A percentile compares a stretch with the other conserved stretches of the same genome.
Evolutionary conservation across 2,113 vertebrate species (phyloP).

Genomic region (Myrmophylax atrothorax): DNA sequence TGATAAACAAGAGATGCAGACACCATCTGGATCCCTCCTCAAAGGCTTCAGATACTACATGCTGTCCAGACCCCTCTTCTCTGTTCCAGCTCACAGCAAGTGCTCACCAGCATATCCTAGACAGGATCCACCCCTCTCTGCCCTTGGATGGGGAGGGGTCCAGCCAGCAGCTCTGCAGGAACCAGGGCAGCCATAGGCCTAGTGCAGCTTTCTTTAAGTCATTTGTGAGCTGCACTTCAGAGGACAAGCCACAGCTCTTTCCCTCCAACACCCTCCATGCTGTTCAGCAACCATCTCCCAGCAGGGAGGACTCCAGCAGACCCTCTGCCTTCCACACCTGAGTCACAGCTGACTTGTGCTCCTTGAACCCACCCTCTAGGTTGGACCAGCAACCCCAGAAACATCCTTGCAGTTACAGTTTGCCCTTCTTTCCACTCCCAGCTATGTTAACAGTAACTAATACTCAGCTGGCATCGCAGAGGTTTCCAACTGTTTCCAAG

Average conservation of each 20-base stretch:
- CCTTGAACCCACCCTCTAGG: background rate
- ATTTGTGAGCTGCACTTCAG: background rate
- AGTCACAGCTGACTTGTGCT: background rate
- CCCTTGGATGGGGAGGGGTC: background rate
- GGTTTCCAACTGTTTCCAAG: background rate
- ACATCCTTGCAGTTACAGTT: background rate
- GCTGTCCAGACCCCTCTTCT: background rate
- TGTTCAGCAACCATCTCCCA: background rate
- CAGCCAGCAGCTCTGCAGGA: background rate
- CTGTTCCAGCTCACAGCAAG: background rate
- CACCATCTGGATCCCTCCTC: background rate
- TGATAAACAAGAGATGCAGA: background rate
- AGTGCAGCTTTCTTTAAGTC: background rate
- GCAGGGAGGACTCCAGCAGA: background rate
- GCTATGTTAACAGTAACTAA: background rate
- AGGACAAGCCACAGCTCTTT: background rate
- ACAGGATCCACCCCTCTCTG: background rate
- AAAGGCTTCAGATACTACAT: background rate
- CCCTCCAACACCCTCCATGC: accelerated
- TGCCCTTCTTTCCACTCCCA: background rate
- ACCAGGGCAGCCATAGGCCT: background rate
- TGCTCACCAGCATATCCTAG: accelerated
- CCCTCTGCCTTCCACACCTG: background rate
- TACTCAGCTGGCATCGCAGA: background rate
- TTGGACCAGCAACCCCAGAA: background rate